Conservation (phyloP, 2,113 vertebrate genomes). For the Anguilla rostrata region DNA sequence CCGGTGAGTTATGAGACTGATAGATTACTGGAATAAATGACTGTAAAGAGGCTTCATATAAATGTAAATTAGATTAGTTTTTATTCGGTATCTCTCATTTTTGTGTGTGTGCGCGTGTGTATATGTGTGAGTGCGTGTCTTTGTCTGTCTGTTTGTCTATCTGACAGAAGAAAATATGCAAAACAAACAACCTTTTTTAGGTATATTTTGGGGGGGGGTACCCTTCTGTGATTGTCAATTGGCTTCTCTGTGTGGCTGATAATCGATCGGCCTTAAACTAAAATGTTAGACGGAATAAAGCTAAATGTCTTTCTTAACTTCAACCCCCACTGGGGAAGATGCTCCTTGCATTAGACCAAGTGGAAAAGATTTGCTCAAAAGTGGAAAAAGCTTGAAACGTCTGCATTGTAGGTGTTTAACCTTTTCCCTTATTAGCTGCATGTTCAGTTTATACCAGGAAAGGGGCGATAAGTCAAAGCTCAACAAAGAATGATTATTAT, state of each 20-base stretch:
- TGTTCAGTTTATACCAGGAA: too few species aligned
- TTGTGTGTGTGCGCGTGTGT: slow-evolving; percentile 11
- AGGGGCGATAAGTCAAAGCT: too few species aligned
- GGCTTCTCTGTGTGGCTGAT: background rate
- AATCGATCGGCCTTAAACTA: background rate
- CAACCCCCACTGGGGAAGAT: background rate
- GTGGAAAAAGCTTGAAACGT: too few species aligned
- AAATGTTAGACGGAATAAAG: background rate
- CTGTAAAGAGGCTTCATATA: slow-evolving; percentile 53
- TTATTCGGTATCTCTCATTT: slow-evolving; percentile 46
- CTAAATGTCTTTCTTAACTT: background rate
- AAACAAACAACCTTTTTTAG: background rate
- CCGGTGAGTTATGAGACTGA: slow-evolving; percentile 45
- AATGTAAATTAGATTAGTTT: slow-evolving; percentile 58
- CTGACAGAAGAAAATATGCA: background rate
- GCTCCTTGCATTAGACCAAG: background rate
- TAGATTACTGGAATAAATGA: slow-evolving; percentile 56
- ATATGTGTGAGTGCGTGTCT: slow-evolving; percentile 30
- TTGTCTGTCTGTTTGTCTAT: background rate
- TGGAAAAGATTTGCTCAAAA: background rate
- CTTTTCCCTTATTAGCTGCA: too few species aligned
- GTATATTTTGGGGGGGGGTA: background rate
- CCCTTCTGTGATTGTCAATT: background rate
- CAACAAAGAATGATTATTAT: too few species aligned
- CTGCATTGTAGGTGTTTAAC: too few species aligned